A percentile compares a stretch with the other conserved stretches of the same genome.
Evolutionary conservation across 2,113 vertebrate species (phyloP).

Genomic region (Sorex fumeus): DNA sequence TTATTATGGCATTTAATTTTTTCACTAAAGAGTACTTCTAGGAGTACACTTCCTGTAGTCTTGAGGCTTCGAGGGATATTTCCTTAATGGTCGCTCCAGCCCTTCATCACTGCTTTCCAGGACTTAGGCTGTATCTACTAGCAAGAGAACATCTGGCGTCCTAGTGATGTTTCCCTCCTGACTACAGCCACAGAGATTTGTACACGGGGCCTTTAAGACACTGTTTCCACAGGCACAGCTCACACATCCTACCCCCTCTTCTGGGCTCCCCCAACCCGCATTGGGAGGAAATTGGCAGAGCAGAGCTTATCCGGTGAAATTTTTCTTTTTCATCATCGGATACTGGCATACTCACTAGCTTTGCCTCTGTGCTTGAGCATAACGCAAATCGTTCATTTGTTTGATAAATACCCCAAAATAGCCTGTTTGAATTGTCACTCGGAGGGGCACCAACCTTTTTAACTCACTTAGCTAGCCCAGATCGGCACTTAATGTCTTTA

Average conservation of each 20-base stretch:
- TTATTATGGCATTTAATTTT: too few species aligned
- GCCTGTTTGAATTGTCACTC: slow-evolving; percentile 78
- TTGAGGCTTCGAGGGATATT: too few species aligned
- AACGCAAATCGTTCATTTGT: slow-evolving; percentile 79
- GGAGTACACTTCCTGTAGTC: too few species aligned
- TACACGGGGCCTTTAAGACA: background rate
- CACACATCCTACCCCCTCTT: background rate
- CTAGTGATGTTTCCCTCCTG: background rate
- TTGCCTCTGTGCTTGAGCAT: slow-evolving; percentile 59
- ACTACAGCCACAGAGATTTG: background rate
- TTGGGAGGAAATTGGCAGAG: background rate
- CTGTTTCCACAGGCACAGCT: background rate
- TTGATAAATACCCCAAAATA: slow-evolving; percentile 81
- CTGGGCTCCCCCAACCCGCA: background rate
- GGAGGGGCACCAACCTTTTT: slow-evolving; percentile 79
- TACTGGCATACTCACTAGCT: background rate
- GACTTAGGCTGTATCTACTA: too few species aligned
- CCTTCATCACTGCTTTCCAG: too few species aligned
- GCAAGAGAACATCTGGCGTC: background rate
- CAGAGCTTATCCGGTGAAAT: background rate
- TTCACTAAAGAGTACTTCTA: too few species aligned
- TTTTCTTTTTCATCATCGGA: slow-evolving; percentile 31
- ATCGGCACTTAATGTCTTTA: slow-evolving; percentile 80
- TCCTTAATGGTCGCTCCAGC: too few species aligned
- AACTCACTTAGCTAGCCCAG: slow-evolving; percentile 79